phyloP scores from a whole-genome alignment of 2,113 vertebrate genomes.

The Propithecus coquereli region DNA sequence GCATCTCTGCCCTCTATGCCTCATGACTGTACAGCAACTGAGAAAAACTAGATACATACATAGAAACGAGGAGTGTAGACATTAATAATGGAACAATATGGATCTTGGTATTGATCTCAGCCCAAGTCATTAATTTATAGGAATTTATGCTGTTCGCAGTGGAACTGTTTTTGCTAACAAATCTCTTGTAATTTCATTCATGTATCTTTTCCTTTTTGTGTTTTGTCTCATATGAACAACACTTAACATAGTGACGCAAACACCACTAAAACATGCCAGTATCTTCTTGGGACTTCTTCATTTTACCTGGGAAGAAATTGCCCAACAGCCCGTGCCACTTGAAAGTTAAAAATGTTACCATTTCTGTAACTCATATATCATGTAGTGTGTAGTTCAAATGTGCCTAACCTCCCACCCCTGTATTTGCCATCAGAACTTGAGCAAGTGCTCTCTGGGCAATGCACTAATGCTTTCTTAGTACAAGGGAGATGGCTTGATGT shows the following conservation, averaged over 20 bases:
- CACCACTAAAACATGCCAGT: not conserved
- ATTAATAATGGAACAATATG: not conserved
- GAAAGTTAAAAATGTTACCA: slow-evolving; percentile 7
- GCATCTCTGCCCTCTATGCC: not conserved
- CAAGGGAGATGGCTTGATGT: not conserved
- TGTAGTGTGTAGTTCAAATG: not conserved
- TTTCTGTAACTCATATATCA: not conserved
- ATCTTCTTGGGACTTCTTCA: not conserved
- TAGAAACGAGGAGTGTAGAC: not conserved
- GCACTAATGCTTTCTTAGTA: not conserved
- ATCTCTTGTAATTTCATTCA: not conserved
- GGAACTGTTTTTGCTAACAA: not conserved
- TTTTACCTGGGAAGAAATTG: not conserved
- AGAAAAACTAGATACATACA: not conserved
- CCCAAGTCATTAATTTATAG: not conserved
- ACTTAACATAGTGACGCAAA: not conserved
- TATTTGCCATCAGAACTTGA: not conserved
- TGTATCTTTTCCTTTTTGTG: not conserved
- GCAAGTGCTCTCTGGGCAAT: not conserved
- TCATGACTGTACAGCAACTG: not conserved
- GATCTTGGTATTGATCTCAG: not conserved
- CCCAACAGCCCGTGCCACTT: not conserved
- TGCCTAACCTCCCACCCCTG: not conserved
- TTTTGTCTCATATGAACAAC: not conserved
- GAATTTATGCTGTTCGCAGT: not conserved